phyloP scores from a whole-genome alignment of 2,888 invertebrate species.

The Liopterus haemorrhoidalis region DNA sequence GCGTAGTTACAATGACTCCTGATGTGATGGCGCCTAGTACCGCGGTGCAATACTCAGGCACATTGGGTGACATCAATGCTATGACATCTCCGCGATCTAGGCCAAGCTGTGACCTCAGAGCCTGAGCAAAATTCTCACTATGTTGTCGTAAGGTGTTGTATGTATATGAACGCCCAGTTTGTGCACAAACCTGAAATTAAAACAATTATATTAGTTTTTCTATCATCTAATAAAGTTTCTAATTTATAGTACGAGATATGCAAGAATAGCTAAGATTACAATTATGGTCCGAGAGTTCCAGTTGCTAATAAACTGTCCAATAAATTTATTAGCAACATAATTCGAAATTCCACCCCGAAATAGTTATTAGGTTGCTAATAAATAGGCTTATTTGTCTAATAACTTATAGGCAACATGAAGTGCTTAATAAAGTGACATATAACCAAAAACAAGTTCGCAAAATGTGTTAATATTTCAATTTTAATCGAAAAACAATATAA shows the following conservation, averaged over 20 bases:
- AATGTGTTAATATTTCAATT: no score
- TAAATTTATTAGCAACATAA: no score
- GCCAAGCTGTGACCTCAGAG: constrained; percentile 48
- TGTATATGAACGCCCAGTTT: constrained; percentile 9
- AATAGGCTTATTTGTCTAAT: no score
- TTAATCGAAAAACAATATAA: no score
- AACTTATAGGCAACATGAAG: no score
- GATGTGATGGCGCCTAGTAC: constrained; percentile 59
- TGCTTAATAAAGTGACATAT: no score
- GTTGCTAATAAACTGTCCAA: neutral
- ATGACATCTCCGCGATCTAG: constrained; percentile 57
- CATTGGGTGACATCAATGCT: constrained; percentile 62
- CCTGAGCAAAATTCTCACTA: constrained; percentile 10
- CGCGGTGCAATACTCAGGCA: constrained; percentile 61
- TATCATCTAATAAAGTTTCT: neutral
- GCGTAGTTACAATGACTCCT: constrained; percentile 58
- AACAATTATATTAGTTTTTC: no score
- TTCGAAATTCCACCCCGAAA: no score
- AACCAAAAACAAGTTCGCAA: no score
- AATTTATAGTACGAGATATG: neutral
- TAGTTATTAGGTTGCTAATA: no score
- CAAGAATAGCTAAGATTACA: neutral
- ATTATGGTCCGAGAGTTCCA: neutral
- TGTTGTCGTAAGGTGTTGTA: constrained; percentile 3
- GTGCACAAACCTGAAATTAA: constrained; percentile 10